phyloP scores from a whole-genome alignment of 2,797 vertebrate genomes.

The Graptemys geographica region DNA sequence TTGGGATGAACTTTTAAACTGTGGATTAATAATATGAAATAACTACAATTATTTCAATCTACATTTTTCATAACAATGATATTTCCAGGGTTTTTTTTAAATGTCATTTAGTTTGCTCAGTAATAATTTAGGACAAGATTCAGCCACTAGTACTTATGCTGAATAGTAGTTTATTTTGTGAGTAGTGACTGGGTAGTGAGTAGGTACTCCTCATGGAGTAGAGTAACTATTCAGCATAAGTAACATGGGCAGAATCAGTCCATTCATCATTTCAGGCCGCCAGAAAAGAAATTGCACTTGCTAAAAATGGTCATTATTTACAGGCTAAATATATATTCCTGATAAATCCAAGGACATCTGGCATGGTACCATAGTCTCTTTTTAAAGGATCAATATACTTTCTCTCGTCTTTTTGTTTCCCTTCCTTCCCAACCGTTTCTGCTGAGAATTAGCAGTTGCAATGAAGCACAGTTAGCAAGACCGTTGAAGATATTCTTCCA shows the following conservation, averaged over 20 bases:
- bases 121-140: not conserved
- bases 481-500: slow-evolving; percentile 22
- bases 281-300: not conserved
- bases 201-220: not conserved
- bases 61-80: not conserved
- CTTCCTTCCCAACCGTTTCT: slow-evolving; percentile 17
- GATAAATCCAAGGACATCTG: not conserved
- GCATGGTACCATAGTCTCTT: not conserved
- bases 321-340: not conserved
- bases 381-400: not conserved
- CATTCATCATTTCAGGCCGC: not conserved
- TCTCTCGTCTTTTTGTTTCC: slow-evolving; percentile 23
- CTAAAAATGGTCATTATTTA: not conserved
- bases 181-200: not conserved
- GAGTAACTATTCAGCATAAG: not conserved
- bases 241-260: slow-evolving; percentile 4
- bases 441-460: slow-evolving; percentile 4
- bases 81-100: not conserved
- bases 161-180: not conserved
- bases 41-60: not conserved
- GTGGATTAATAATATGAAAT: not conserved
- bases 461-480: not conserved
- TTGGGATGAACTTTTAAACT: not conserved
- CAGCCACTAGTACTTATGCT: not conserved
- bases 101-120: not conserved